Evolutionary conservation across 2,797 vertebrate species (phyloP).

Genomic region (Karalla daura): DNA sequence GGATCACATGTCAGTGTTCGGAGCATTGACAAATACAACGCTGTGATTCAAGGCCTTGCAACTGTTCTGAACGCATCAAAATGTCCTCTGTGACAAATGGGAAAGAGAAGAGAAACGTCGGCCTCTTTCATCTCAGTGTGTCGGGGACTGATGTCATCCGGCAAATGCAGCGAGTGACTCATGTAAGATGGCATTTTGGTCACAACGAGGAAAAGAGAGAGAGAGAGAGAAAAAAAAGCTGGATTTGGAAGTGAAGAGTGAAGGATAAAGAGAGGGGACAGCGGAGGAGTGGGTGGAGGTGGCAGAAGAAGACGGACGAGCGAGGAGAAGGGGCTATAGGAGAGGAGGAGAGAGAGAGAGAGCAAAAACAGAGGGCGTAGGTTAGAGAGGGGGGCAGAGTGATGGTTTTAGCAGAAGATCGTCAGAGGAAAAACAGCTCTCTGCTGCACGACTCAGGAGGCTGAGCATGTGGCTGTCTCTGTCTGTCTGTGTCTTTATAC

Average conservation of each 20-base stretch:
- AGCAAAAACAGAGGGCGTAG: slow-evolving; percentile 40
- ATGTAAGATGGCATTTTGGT: slow-evolving; percentile 40
- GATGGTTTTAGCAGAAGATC: slow-evolving; percentile 81
- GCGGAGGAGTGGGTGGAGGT: slow-evolving; percentile 10
- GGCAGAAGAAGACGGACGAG: slow-evolving; percentile 13
- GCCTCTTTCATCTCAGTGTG: slow-evolving; percentile 53
- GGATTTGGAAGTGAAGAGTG: slow-evolving; percentile 28
- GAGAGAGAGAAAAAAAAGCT: too few species aligned
- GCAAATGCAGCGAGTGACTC: slow-evolving; percentile 34
- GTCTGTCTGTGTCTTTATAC: slow-evolving; percentile 9
- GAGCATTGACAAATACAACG: too few species aligned
- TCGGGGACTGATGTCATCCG: slow-evolving; percentile 44
- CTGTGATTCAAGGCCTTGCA: too few species aligned
- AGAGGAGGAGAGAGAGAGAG: slow-evolving; percentile 4
- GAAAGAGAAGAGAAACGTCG: too few species aligned
- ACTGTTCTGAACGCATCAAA: too few species aligned
- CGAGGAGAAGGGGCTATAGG: neutral
- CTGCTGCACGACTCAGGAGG: slow-evolving; percentile 31
- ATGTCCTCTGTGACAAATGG: too few species aligned
- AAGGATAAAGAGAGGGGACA: neutral
- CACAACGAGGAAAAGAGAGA: slow-evolving; percentile 9
- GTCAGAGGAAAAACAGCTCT: slow-evolving; percentile 63
- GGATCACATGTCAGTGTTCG: too few species aligned
- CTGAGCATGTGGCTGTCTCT: slow-evolving; percentile 22
- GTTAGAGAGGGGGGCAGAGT: slow-evolving; percentile 38